phyloP scores from a whole-genome alignment of 1,140 invertebrate species.

The Aphaenogaster floridana region DNA sequence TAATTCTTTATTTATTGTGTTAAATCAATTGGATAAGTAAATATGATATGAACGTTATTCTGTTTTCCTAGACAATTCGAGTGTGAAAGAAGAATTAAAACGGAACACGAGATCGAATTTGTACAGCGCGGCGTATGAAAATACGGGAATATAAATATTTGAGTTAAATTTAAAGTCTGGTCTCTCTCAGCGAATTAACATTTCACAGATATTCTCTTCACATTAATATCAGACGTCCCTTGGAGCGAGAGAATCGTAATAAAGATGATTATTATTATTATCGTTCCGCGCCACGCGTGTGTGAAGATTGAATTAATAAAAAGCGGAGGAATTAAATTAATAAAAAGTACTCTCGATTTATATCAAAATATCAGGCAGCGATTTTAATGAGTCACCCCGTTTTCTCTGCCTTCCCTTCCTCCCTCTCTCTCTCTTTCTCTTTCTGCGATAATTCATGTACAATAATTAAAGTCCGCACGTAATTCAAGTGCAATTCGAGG shows the following conservation, averaged over 20 bases:
- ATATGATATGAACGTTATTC: neutral
- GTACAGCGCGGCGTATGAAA: neutral
- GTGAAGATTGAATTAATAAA: conserved; percentile 43
- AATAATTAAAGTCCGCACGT: conserved; percentile 22
- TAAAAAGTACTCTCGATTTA: conserved; percentile 15
- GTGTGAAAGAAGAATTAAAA: neutral
- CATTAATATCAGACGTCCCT: conserved; percentile 12
- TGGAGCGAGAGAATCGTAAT: conserved; percentile 20
- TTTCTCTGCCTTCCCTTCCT: too few species aligned
- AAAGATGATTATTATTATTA: conserved; percentile 39
- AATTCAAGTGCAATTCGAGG: conserved; percentile 12
- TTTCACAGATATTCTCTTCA: conserved; percentile 39
- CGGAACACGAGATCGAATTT: conserved; percentile 23
- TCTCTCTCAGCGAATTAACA: conserved; percentile 38
- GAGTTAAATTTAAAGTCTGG: conserved; percentile 44
- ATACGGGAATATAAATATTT: conserved; percentile 54
- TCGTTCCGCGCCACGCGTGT: neutral
- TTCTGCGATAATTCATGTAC: conserved; percentile 5
- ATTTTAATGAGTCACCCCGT: neutral
- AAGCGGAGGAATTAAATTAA: neutral
- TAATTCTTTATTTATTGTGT: neutral
- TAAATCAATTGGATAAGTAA: neutral
- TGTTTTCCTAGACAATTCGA: neutral
- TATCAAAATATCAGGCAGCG: neutral
- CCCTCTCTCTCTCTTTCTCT: neutral